Base-by-base conservation (phyloP, 2,888 invertebrate species). In the Hedychridium roseum region DNA sequence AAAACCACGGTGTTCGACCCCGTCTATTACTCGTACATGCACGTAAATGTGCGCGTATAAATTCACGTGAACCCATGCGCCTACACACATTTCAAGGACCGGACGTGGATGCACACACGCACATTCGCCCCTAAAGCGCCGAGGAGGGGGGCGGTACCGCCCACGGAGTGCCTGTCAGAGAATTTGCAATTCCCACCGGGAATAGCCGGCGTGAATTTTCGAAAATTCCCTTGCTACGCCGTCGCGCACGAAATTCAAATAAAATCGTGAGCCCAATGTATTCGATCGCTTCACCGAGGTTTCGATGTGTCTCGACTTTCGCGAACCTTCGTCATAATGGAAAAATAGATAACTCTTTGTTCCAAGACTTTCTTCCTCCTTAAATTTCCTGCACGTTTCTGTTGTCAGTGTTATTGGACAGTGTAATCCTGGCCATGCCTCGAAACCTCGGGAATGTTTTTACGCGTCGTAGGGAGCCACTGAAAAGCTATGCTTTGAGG, bases 1-100 rank as follows among this genome's bases (percentile, higher is more conserved):
- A 66, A 64, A 69, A 64, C 62, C 60, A 55, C 46, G 39, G 20
- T 31, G 26, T 42, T 36, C 51, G 26, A 15, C 17, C 16, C 55
- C 37, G 51, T 34, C 41, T 31, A 26, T 27, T 44, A 43, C 52
- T 46, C 40, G 28, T 27, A n/a, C n/a, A 12, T 26, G 23, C 16
- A 23, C 23, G 9, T 4, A 23, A 23, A 23, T 9, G 23, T 9
- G 4, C 23, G 9, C 23, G 9, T 9, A 9, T n/a, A n/a, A n/a
- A n/a, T n/a, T n/a, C n/a, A n/a, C 36, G 36, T 21, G 36, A 12
- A n/a, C 26, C 12, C 17, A 20, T 38, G 23, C n/a, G 9, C 30
- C 15, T 7, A 28, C 27, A 21, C 15, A 30, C 16, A n/a, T n/a
- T n/a, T n/a, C n/a, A n/a, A 40, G 30, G n/a, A 18, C 12, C 4